Evolutionary conservation across 2,797 vertebrate genomes (phyloP), one percentile per base, ranked within the genome.

Genomic region (Clarias pachynema): DNA sequence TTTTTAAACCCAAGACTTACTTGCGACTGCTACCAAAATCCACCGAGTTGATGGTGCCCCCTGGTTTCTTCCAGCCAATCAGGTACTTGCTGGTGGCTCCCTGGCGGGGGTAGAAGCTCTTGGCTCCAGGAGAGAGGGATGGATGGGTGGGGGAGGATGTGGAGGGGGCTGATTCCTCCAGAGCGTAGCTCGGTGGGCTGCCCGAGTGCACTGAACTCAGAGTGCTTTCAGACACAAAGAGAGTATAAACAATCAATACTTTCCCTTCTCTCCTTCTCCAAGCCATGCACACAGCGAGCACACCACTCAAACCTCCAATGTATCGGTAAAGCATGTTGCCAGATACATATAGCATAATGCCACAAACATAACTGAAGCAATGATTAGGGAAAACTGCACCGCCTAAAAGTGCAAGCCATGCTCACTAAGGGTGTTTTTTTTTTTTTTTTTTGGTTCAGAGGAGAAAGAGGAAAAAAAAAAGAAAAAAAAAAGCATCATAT

Each of bases 51-150:
- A 99, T 97, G 82, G 96, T 97, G 91, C 98, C 96, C 88, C 98
- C 98, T 0, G 98, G 98, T 90, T 99, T 99, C 92, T 96, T 98
- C 98, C 98, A 99, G 92, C 98, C 98, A 1, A 99, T 99, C 89
- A 99, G 95, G 93, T 97, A 99, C 94, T 99, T 99, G 85, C 98
- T 99, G 75, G 98, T 99, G 63, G 98, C 97, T 60, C 98, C 98
- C 91, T 99, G 98, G 78, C 98, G 97, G 40, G 98, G 97, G 92
- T 99, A 99, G 96, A 98, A 99, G 89, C 96, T 99, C 92, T 98
- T 97, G 86, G 96, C 94, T 57, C 96, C 97, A 0, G 97, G 96
- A 0, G 96, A 96, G 69, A 96, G 96, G 24, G 95, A 94, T 77
- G 93, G 95, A 16, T 95, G 96, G 57, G 96, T 96, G 34, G 96